phyloP scores from a whole-genome alignment of 2,888 invertebrate species.

The Theretra japonica region DNA sequence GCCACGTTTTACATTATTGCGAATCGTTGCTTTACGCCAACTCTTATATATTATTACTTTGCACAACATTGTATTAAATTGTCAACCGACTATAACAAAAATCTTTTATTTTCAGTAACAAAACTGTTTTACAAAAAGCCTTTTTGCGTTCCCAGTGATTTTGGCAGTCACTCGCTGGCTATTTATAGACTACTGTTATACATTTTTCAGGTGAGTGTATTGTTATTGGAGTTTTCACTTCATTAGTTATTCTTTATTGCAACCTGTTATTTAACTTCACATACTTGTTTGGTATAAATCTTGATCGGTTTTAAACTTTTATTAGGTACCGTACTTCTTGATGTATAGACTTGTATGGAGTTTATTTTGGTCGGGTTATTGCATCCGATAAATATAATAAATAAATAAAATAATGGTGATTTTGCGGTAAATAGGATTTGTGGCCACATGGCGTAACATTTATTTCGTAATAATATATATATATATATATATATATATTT shows the following conservation, averaged over 20 bases:
- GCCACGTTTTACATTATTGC: not conserved
- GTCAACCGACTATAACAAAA: slow-evolving; percentile 27
- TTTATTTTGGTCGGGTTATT: too few relatives aligned
- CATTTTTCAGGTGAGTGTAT: slow-evolving; percentile 76
- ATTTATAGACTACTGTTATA: slow-evolving; percentile 85
- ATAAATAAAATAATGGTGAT: too few relatives aligned
- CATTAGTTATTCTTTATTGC: not conserved
- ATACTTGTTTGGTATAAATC: not conserved
- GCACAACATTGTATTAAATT: not conserved
- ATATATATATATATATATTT: too few relatives aligned
- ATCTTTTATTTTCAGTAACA: slow-evolving; percentile 64
- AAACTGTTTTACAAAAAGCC: slow-evolving; percentile 81
- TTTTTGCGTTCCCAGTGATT: slow-evolving; percentile 84
- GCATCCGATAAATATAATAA: too few relatives aligned
- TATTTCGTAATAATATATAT: too few relatives aligned
- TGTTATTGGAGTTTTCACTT: not conserved
- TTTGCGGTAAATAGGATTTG: too few relatives aligned
- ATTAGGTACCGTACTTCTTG: not conserved
- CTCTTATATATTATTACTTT: not conserved
- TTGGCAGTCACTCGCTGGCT: slow-evolving; percentile 82
- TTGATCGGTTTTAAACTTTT: not conserved
- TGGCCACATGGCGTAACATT: too few relatives aligned
- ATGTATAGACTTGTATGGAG: not conserved
- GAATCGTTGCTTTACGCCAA: slow-evolving; percentile 19
- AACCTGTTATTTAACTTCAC: not conserved